Percentiles rank a stretch among this genome's conserved stretches.
These are phyloP conservation scores for Lycodopsis pacificus DNA, from an alignment of 2,797 vertebrate genomes.

Conservation along the genomic window DNA sequence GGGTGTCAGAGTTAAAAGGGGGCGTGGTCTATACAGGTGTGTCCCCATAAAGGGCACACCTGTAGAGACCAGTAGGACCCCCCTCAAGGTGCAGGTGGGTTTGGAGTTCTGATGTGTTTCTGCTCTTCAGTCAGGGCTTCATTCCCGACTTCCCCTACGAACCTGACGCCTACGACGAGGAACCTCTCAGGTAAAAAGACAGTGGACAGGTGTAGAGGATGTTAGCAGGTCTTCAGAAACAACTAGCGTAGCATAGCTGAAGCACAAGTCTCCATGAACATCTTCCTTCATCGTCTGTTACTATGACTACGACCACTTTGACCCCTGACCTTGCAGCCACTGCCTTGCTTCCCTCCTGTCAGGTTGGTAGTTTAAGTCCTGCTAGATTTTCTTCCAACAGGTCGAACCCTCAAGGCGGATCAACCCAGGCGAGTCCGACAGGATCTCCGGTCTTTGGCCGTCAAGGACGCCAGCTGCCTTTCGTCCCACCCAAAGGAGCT, in stretches of 20 bases:
- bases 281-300: neutral
- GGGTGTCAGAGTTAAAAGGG: neutral
- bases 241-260: too few relatives aligned
- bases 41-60: neutral
- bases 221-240: too few relatives aligned
- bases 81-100: neutral
- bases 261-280: too few relatives aligned
- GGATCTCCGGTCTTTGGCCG: slow-evolving; percentile 87
- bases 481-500: slow-evolving; percentile 89
- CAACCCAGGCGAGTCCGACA: slow-evolving; percentile 90
- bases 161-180: slow-evolving; percentile 72
- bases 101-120: slow-evolving; percentile 37
- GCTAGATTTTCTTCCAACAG: slow-evolving; percentile 74
- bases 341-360: neutral
- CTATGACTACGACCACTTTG: neutral
- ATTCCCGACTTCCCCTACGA: slow-evolving; percentile 79
- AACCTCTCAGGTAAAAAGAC: slow-evolving; percentile 80
- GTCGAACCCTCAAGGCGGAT: slow-evolving; percentile 88
- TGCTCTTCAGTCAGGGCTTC: slow-evolving; percentile 79
- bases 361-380: slow-evolving; percentile 20
- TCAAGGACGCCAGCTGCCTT: slow-evolving; percentile 91
- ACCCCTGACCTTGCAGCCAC: neutral
- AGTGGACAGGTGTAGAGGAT: neutral
- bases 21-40: neutral
- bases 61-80: neutral